Percentiles rank a stretch among this genome's conserved stretches.
phyloP scores from a whole-genome alignment of 2,888 invertebrate genomes.

The Drosophila vallismaia region DNA sequence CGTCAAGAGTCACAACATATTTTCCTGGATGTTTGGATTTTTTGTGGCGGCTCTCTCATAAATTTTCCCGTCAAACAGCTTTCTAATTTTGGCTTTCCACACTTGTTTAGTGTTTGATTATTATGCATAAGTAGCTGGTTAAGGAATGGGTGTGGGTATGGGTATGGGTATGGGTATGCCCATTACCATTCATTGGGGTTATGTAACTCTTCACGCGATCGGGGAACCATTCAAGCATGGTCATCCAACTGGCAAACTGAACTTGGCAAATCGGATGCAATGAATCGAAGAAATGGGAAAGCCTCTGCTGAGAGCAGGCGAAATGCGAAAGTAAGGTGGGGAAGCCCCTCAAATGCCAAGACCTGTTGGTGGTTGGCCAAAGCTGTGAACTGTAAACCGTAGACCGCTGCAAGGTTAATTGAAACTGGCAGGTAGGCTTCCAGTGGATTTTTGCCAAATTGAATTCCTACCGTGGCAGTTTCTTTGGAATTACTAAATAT shows the following conservation, averaged over 20 bases:
- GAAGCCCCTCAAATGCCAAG: conserved; percentile 53
- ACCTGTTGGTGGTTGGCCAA: conserved; percentile 17
- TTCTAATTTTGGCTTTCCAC: conserved; percentile 67
- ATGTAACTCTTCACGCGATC: conserved; percentile 74
- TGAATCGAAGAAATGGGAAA: conserved; percentile 21
- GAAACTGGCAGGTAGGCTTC: conserved; percentile 29
- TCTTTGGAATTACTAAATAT: not conserved
- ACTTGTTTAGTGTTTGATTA: conserved; percentile 45
- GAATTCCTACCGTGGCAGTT: not conserved
- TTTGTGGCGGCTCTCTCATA: conserved; percentile 48
- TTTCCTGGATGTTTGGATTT: conserved; percentile 23
- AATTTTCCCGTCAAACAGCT: conserved; percentile 68
- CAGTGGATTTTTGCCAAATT: conserved; percentile 22
- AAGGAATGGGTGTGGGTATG: conserved; percentile 16
- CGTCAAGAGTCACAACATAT: conserved; percentile 62
- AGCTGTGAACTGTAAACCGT: conserved; percentile 33
- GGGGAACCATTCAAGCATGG: conserved; percentile 64
- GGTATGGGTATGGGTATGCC: conserved; percentile 31
- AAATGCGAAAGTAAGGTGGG: conserved; percentile 50
- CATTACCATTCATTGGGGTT: conserved; percentile 41
- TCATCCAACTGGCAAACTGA: conserved; percentile 39
- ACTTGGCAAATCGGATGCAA: conserved; percentile 47
- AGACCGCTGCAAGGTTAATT: conserved; percentile 41
- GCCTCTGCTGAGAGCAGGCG: not conserved
- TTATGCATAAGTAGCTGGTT: conserved; percentile 52